Evolutionary conservation across 2,888 invertebrate species (phyloP).

Genomic region (Leucoma salicis): DNA sequence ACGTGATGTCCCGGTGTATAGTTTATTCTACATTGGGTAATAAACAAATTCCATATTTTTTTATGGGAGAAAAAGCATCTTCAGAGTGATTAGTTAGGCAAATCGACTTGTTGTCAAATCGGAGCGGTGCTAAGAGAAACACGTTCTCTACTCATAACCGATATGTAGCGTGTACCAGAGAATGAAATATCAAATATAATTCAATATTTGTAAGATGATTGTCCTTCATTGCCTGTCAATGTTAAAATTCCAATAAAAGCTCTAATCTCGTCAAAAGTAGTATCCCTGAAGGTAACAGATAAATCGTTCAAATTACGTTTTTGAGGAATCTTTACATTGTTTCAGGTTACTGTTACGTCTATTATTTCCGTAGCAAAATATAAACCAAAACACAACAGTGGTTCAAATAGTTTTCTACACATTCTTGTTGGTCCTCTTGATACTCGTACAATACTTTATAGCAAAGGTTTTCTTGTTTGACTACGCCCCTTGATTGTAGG

Average conservation of each 20-base stretch:
- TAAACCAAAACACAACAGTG: no score
- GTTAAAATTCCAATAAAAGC: constrained; percentile 4
- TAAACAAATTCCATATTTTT: constrained; percentile 9
- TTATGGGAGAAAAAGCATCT: background rate
- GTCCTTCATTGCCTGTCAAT: constrained; percentile 12
- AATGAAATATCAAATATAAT: constrained; percentile 16
- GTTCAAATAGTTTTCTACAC: no score
- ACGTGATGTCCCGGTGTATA: constrained; percentile 7
- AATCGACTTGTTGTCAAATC: background rate
- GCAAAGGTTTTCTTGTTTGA: no score
- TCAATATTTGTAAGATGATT: constrained; percentile 18
- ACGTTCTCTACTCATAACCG: constrained; percentile 19
- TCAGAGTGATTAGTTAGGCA: background rate
- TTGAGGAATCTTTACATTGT: no score
- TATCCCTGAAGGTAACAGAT: background rate
- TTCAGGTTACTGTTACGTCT: no score
- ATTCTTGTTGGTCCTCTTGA: no score
- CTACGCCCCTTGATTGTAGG: no score
- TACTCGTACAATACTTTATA: no score
- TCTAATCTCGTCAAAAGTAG: background rate
- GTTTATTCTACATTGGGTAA: constrained; percentile 4
- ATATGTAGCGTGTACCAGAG: constrained; percentile 17
- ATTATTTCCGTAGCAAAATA: no score
- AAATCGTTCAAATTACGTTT: background rate
- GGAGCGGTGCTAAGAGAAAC: constrained; percentile 11